Evolutionary conservation across 2,888 invertebrate genomes (phyloP), one percentile per base, ranked within the genome.

Genomic region (Macrophya alboannulata): DNA sequence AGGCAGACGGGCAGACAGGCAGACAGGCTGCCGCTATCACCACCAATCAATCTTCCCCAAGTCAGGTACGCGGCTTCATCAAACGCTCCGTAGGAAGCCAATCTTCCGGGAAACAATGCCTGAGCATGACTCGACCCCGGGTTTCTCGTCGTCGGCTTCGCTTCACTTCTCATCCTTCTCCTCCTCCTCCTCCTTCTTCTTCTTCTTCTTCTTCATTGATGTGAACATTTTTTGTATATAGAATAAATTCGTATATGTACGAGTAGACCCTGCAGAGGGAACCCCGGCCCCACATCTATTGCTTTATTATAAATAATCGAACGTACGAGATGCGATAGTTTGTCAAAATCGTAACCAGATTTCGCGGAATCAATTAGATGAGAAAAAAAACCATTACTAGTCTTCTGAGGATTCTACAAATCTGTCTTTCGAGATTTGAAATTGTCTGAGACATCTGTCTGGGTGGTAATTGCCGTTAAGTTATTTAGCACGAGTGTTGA

Each of bases 1-100:
- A 76, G 76, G 76, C 45, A 76, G 31, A 48, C 51, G 48, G 21
- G 25, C 85, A 37, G 77, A 77, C 59, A 25, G 85, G 43, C 65
- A 71, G 45, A 86, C 45, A 48, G 77, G 77, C 85, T 84, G 91
- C 91, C 91, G 91, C 90, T 93, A 93, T 93, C 93, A 90, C 90
- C 89, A 91, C 90, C 92, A 91, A 93, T 92, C 92, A 92, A 92
- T 93, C 93, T 93, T 90, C 88, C 89, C 87, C 86, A 89, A 90
- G 89, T 83, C 74, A 84, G 77, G 85, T 51, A 86, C 84, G 86
- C 87, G 90, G 91, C 91, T 91, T 90, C 90, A 91, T 91, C 92
- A 92, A 92, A 91, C 91, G 90, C 89, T 89, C 89, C 90, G 91
- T 89, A 89, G 88, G 90, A 91, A 90, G 89, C 90, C 90, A 91